Percentiles rank a stretch among this genome's conserved stretches.
These are phyloP conservation scores for Oikopleura dioica DNA, from an alignment of 23 tunicate genomes.

Conservation along the genomic window DNA sequence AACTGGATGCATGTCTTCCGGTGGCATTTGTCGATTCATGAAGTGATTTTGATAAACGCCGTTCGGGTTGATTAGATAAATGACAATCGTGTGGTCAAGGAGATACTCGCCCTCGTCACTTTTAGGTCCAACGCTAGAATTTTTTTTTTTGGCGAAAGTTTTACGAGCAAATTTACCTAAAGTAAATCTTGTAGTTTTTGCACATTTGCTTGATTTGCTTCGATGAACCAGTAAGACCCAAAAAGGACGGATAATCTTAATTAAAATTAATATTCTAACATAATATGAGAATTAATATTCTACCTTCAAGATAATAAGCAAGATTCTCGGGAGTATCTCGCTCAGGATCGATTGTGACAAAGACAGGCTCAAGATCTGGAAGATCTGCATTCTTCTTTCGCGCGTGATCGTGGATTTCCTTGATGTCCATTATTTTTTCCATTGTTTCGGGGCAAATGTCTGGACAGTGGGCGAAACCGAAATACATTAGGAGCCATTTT, in stretches of 20 bases:
- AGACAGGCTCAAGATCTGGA: slow-evolving; percentile 44
- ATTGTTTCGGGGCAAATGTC: slow-evolving; percentile 95
- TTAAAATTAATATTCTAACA: too few relatives aligned
- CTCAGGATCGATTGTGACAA: slow-evolving; percentile 91
- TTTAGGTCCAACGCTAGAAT: slow-evolving; percentile 29
- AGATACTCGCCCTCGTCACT: slow-evolving; percentile 57
- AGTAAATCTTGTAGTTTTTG: background rate
- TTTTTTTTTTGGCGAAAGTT: background rate
- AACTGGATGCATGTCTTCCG: background rate
- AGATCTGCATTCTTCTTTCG: slow-evolving; percentile 19
- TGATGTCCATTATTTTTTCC: slow-evolving; percentile 58
- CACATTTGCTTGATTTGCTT: background rate
- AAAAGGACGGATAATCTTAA: background rate
- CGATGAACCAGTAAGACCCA: background rate
- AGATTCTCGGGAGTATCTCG: slow-evolving; percentile 64
- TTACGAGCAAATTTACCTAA: background rate
- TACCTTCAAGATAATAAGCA: slow-evolving; percentile 40
- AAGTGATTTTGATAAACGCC: slow-evolving; percentile 20
- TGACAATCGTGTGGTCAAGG: slow-evolving; percentile 75
- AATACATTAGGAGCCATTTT: slow-evolving; percentile 66
- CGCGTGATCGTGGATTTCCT: slow-evolving; percentile 18
- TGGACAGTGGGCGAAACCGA: slow-evolving; percentile 93
- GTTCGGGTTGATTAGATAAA: slow-evolving; percentile 39
- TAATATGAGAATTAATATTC: too few relatives aligned
- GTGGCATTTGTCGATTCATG: background rate